These are phyloP conservation scores for Brachionichthys hirsutus DNA, from an alignment of 2,113 vertebrate species.

Conservation along the genomic window DNA sequence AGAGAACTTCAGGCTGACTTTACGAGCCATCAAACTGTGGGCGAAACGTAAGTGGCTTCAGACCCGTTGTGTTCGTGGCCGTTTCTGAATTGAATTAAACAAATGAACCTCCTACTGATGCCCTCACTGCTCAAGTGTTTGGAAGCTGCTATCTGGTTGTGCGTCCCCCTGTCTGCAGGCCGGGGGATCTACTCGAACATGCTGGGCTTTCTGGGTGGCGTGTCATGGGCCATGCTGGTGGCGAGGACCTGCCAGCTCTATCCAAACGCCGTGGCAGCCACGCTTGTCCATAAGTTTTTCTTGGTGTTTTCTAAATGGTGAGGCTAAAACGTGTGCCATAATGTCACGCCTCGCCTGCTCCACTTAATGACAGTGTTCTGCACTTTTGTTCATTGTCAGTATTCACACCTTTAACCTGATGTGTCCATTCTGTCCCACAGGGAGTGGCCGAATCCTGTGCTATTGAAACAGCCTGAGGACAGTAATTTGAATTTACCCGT, in stretches of 20 bases:
- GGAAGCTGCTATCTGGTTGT: too few relatives aligned
- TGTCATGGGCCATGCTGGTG: constrained; percentile 98
- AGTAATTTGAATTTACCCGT: constrained; percentile 95
- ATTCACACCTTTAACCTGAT: neutral
- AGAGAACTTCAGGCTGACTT: constrained; percentile 93
- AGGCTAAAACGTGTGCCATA: constrained; percentile 44
- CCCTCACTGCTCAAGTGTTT: too few relatives aligned
- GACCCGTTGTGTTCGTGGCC: too few relatives aligned
- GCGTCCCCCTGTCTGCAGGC: constrained; percentile 67
- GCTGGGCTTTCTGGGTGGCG: constrained; percentile 95
- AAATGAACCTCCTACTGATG: neutral
- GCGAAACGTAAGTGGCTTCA: constrained; percentile 88
- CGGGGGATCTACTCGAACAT: constrained; percentile 98
- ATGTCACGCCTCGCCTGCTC: too few relatives aligned
- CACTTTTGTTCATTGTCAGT: too few relatives aligned
- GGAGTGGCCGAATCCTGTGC: constrained; percentile 97
- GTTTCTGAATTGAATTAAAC: too few relatives aligned
- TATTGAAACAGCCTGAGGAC: constrained; percentile 94
- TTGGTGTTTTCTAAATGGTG: constrained; percentile 96
- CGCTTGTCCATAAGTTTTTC: constrained; percentile 96
- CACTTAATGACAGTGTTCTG: too few relatives aligned
- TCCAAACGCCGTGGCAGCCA: constrained; percentile 92
- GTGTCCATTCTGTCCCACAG: constrained; percentile 56
- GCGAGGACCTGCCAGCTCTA: constrained; percentile 95
- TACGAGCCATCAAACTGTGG: constrained; percentile 96